Evolutionary conservation across 1,140 invertebrate species (phyloP).

Genomic region (Drosophila carrolli): DNA sequence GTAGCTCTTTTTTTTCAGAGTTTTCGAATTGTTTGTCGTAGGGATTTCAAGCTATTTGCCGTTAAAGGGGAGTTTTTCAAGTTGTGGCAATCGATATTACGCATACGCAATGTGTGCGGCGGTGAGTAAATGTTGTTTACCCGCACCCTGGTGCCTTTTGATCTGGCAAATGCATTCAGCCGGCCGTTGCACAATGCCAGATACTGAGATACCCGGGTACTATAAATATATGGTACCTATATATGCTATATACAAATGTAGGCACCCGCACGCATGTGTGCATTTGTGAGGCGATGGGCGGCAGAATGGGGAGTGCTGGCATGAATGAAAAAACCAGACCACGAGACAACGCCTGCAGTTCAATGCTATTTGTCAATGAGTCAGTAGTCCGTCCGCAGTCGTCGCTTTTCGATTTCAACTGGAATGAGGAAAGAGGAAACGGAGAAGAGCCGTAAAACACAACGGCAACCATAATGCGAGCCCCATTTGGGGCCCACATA

Average conservation of each 20-base stretch:
- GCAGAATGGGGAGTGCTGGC: slow-evolving; percentile 29
- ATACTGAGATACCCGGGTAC: slow-evolving; percentile 8
- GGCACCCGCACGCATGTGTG: slow-evolving; percentile 8
- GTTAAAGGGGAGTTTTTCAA: slow-evolving; percentile 3
- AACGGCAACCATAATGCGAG: slow-evolving; percentile 29
- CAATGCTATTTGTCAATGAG: slow-evolving; percentile 77
- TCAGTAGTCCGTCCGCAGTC: slow-evolving; percentile 22
- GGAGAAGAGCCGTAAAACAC: slow-evolving; percentile 33
- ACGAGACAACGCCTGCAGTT: slow-evolving; percentile 59
- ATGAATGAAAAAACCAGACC: slow-evolving; percentile 53
- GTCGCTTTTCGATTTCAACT: slow-evolving; percentile 17
- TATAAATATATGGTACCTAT: slow-evolving; percentile 16
- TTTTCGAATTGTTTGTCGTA: slow-evolving; percentile 35
- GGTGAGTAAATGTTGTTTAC: slow-evolving; percentile 6
- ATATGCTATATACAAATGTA: slow-evolving; percentile 15
- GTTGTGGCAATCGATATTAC: slow-evolving; percentile 43
- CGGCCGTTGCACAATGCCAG: slow-evolving; percentile 54
- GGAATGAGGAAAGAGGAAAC: slow-evolving; percentile 21
- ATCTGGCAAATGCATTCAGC: slow-evolving; percentile 50
- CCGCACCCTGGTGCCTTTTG: slow-evolving; percentile 17
- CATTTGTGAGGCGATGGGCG: slow-evolving; percentile 33
- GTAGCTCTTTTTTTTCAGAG: slow-evolving; percentile 12
- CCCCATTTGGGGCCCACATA: slow-evolving; percentile 41
- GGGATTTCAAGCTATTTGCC: slow-evolving; percentile 14
- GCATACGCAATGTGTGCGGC: slow-evolving; percentile 37